Conservation (phyloP, 1,140 invertebrate species). For the Thaumetopoea pityocampa region DNA sequence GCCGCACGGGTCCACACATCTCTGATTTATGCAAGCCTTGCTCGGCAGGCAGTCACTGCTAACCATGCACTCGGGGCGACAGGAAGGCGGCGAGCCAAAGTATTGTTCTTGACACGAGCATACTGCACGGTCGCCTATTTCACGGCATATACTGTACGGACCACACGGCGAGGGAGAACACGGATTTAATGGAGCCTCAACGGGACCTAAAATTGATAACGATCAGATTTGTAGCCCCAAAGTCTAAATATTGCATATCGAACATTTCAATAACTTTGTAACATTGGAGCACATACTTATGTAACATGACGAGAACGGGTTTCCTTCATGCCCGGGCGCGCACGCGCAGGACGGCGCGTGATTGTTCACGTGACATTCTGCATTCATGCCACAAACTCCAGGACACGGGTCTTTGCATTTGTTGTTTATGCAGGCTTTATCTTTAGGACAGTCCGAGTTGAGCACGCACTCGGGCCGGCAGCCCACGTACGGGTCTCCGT, state of each 20-base stretch:
- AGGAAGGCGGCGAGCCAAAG: slow-evolving; percentile 82
- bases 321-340: slow-evolving; percentile 81
- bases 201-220: slow-evolving; percentile 42
- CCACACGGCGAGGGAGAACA: slow-evolving; percentile 83
- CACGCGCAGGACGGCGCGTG: slow-evolving; percentile 84
- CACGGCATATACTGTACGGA: slow-evolving; percentile 82
- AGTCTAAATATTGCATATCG: too few relatives aligned
- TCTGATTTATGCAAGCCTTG: slow-evolving; percentile 83
- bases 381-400: slow-evolving; percentile 81
- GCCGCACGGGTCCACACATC: slow-evolving; percentile 86
- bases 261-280: too few relatives aligned
- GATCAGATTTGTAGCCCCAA: background rate
- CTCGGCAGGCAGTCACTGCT: slow-evolving; percentile 84
- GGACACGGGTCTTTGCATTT: slow-evolving; percentile 81
- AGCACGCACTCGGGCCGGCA: slow-evolving; percentile 85
- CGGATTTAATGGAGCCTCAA: slow-evolving; percentile 76
- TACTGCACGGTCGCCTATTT: slow-evolving; percentile 79
- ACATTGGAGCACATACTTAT: slow-evolving; percentile 53
- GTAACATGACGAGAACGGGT: slow-evolving; percentile 81
- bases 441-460: slow-evolving; percentile 80
- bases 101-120: slow-evolving; percentile 83
- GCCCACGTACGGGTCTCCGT: slow-evolving; percentile 83
- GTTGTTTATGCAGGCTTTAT: slow-evolving; percentile 79
- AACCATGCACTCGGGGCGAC: slow-evolving; percentile 85
- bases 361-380: slow-evolving; percentile 82